Percentiles rank a stretch among this genome's conserved stretches.
Evolutionary conservation across 2,113 vertebrate genomes (phyloP).

Genomic region (Callocephalon fimbriatum): DNA sequence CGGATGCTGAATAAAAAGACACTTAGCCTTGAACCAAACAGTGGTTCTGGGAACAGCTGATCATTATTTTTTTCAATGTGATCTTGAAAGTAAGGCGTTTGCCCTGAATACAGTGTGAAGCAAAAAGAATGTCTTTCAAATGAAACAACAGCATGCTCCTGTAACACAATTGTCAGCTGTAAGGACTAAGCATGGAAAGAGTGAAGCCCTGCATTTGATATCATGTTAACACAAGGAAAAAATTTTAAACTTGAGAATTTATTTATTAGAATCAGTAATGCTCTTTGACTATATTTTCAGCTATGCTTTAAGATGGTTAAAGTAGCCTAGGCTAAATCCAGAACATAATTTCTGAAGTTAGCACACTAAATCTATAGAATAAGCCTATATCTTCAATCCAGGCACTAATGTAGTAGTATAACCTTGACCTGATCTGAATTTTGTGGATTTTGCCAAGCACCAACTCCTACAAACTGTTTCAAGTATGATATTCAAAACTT

Average conservation of each 20-base stretch:
- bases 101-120: background rate
- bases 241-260: background rate
- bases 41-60: background rate
- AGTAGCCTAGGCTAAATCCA: background rate
- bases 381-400: background rate
- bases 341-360: background rate
- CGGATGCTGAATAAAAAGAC: background rate
- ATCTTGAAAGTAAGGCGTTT: slow-evolving; percentile 6
- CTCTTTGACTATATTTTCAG: background rate
- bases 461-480: background rate
- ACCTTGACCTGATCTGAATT: background rate
- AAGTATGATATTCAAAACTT: background rate
- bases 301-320: background rate
- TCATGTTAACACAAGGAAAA: background rate
- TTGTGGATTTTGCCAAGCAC: background rate
- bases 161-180: background rate
- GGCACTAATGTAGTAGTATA: background rate
- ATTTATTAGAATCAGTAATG: background rate
- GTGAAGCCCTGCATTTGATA: background rate
- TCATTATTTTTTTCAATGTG: background rate
- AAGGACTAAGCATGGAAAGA: background rate
- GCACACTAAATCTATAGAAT: background rate
- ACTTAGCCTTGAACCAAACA: background rate
- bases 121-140: background rate
- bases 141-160: background rate